Base-by-base conservation (phyloP, 2,797 vertebrate genomes). In the Siniperca undulata region DNA sequence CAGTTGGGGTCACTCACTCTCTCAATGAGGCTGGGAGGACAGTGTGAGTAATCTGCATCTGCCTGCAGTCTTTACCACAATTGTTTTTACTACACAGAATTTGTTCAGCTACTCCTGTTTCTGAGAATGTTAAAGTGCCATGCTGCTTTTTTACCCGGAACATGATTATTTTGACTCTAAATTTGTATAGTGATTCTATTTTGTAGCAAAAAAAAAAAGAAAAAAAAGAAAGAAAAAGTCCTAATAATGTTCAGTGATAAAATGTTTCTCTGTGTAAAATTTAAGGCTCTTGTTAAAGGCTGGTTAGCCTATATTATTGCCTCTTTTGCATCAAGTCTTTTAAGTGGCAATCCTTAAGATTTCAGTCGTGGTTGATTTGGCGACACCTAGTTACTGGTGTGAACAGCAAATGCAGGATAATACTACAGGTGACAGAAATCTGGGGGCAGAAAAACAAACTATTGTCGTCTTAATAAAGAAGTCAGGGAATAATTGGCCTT, bases 51-150 rank as follows among this genome's bases (percentile, higher is more conserved):
- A 50, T 62, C 59, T 44, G 38, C 24, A 16, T 59, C 40, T 22
- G 13, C 24, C 30, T 38, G 1, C 30, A 22, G 56, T 52, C 30
- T 36, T 24, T 27, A 17, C 13, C 42, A 40, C 17, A 0, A 7
- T 52, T 68, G 20, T 20, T 59, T 68, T 77, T 59, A 71, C 42
- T 8, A 58, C 38, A 44, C 36, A 17, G 2, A 55, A 58, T 66
- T n/a, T 66, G 5, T 58, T 66, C 40, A 9, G 34, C 71, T 62
- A 19, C 30, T 27, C 24, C 50, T 9, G 38, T 77, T 58, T 44
- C 17, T 0, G 16, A 42, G 36, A 70, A 40, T 40, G 52, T n/a
- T 27, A 10, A n/a, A 27, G 16, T 42, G 14, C 36, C 38, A 34
- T n/a, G 24, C 40, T 24, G 61, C 40, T 13, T 8, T 34, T 46